Evolutionary conservation across 2,888 invertebrate species (phyloP), one percentile per base, ranked within the genome.

Genomic region (Thymelicus acteon): DNA sequence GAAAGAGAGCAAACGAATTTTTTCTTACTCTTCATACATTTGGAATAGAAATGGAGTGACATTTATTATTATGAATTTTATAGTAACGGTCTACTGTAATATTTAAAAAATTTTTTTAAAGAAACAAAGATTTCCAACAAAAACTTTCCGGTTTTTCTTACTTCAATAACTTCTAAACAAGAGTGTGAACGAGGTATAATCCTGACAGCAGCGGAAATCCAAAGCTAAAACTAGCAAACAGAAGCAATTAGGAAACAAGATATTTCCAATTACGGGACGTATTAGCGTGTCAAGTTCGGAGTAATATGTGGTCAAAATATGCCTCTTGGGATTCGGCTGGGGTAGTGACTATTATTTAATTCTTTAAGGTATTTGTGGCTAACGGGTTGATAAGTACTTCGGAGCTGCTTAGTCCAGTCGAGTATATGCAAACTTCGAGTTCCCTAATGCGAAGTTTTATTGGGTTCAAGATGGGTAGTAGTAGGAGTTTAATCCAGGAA

Each of bases 271-370:
- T 67, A 67, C 54, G 60, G 40, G 47, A 24, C 13, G 60, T 60
- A 72, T 68, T 72, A 72, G 63, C 64, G 24, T 61, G 71, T 71
- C 71, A 39, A 40, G 54, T 60, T 49, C n/a, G 48, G 39, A 70
- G 65, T 52, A 66, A 66, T 66, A 66, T 37, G 37, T 37, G 37
- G 58, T 37, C 6, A 58, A 58, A 37, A 39, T 39, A 39, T 39
- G 37, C 37, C 58, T 58, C 37, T 39, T 6, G 37, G 37, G 39
- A n/a, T 37, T 58, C n/a, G 12, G n/a, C 39, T n/a, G 39, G 13
- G 7, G 13, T 39, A n/a, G 39, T 7, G 37, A 58, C 7, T 58
- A n/a, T 39, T 39, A 58, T 58, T 58, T 58, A 39, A 31, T 24
- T 54, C 54, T 54, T 24, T 12, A 54, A 54, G 12, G 54, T 8